phyloP scores from a whole-genome alignment of 2,797 vertebrate genomes.

The Phoeniculus purpureus region DNA sequence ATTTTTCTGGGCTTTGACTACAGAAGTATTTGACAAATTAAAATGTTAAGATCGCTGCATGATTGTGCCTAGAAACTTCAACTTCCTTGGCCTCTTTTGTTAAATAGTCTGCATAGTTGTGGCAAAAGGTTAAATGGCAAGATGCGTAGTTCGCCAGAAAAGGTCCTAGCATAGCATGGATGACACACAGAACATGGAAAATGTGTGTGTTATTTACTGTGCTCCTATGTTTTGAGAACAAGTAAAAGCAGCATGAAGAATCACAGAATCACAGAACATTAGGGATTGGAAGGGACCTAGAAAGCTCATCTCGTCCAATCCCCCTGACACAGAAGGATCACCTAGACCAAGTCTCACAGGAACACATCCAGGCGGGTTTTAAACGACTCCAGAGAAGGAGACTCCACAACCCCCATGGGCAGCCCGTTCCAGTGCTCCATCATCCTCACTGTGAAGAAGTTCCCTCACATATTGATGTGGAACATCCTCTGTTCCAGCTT shows the following conservation, averaged over 20 bases:
- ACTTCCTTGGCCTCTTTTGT: not conserved
- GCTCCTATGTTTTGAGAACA: not conserved
- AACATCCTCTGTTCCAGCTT: too few species aligned
- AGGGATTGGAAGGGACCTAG: too few species aligned
- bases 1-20: slow-evolving; percentile 23
- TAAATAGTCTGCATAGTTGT: slow-evolving; percentile 42
- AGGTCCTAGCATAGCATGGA: not conserved
- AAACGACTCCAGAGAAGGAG: too few species aligned
- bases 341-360: too few species aligned
- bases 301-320: too few species aligned
- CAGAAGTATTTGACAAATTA: not conserved
- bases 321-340: too few species aligned
- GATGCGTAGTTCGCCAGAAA: not conserved
- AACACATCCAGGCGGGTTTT: too few species aligned
- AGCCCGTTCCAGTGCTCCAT: too few species aligned
- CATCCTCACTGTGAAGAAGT: too few species aligned
- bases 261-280: too few species aligned
- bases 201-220: not conserved
- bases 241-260: not conserved
- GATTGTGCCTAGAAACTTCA: not conserved
- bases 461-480: too few species aligned
- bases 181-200: not conserved
- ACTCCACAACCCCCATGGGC: too few species aligned
- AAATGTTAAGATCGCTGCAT: not conserved
- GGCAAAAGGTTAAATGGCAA: slow-evolving; percentile 26